Evolutionary conservation across 1,140 invertebrate species (phyloP).

Genomic region (Listronotus bonariensis): DNA sequence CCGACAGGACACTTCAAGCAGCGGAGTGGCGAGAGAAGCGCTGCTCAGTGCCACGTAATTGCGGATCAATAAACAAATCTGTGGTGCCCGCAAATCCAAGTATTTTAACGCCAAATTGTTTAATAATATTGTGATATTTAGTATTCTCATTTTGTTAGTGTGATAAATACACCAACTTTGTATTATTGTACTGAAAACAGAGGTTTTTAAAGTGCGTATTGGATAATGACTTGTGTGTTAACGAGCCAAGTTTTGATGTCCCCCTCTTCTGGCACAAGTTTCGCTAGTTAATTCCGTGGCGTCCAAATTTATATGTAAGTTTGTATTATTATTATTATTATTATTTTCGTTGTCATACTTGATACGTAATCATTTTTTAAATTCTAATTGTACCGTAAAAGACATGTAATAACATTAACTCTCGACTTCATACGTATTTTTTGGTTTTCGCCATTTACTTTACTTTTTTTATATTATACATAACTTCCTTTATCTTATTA

Average conservation of each 20-base stretch:
- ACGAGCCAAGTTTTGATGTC: slow-evolving; percentile 41
- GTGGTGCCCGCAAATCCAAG: slow-evolving; percentile 51
- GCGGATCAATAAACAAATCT: slow-evolving; percentile 52
- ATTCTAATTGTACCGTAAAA: no score
- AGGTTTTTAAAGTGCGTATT: slow-evolving; percentile 40
- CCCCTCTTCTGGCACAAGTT: slow-evolving; percentile 42
- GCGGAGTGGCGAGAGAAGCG: slow-evolving; percentile 4
- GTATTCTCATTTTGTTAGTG: slow-evolving; percentile 53
- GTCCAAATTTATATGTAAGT: slow-evolving; percentile 52
- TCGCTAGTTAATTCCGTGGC: slow-evolving; percentile 46
- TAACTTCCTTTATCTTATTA: no score
- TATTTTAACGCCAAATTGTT: slow-evolving; percentile 56
- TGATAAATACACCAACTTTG: slow-evolving; percentile 47
- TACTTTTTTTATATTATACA: no score
- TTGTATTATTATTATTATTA: neutral
- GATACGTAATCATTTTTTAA: no score
- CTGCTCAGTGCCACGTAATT: slow-evolving; percentile 49
- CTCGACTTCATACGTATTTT: no score
- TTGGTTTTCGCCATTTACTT: no score
- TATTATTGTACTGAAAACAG: slow-evolving; percentile 18
- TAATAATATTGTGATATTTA: slow-evolving; percentile 55
- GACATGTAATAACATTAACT: no score
- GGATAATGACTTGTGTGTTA: slow-evolving; percentile 45
- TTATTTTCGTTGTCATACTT: no score
- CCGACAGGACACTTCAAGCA: slow-evolving; percentile 18